Evolutionary conservation across 2,113 vertebrate species (phyloP).

Genomic region (Equus quagga): DNA sequence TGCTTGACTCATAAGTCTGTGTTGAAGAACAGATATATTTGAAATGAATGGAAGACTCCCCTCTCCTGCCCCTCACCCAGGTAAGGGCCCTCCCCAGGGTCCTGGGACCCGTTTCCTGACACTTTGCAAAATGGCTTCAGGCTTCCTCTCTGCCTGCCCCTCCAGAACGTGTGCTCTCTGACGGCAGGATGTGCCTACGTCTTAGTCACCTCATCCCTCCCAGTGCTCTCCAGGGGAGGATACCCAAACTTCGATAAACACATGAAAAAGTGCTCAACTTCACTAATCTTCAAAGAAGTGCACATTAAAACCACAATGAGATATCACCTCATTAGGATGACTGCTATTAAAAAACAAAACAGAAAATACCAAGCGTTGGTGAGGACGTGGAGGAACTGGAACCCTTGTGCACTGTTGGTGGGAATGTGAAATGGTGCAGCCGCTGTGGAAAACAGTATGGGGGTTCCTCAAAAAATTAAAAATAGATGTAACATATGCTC

Average conservation of each 20-base stretch:
- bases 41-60: neutral
- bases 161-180: neutral
- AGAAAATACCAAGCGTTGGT: neutral
- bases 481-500: neutral
- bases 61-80: neutral
- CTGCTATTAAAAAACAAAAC: neutral
- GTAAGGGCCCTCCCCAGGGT: neutral
- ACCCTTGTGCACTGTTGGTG: neutral
- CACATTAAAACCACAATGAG: neutral
- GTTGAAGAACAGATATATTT: neutral
- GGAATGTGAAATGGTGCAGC: neutral
- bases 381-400: neutral
- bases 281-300: neutral
- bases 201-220: neutral
- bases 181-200: neutral
- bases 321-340: neutral
- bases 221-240: neutral
- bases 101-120: neutral
- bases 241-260: neutral
- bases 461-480: neutral
- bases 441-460: neutral
- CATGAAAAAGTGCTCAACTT: neutral
- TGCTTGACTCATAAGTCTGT: neutral
- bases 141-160: neutral
- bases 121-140: neutral